Conservation (phyloP, 2,888 invertebrate species). For the Oscheius onirici region DNA sequence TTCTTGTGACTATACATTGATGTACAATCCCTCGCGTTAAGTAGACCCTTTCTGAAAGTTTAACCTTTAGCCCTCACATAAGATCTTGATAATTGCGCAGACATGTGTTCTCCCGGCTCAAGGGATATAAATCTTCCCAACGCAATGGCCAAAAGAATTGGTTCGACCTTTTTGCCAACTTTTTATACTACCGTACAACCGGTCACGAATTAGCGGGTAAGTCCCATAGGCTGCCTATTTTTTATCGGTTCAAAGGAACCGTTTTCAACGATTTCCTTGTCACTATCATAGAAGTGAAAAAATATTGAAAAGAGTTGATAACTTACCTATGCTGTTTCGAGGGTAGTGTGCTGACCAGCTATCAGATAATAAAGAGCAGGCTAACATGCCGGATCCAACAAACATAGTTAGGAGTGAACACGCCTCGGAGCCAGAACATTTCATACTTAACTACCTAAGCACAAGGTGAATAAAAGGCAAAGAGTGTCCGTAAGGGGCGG, state of each 20-base stretch:
- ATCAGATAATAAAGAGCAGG: conserved; percentile 43
- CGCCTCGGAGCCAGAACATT: conserved; percentile 21
- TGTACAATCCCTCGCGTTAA: conserved; percentile 48
- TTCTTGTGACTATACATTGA: conserved; percentile 46
- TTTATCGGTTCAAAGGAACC: too few species aligned
- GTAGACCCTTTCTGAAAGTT: conserved; percentile 42
- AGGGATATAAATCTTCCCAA: too few species aligned
- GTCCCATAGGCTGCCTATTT: too few species aligned
- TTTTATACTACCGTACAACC: too few species aligned
- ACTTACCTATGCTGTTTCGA: conserved; percentile 42
- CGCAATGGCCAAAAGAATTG: too few species aligned
- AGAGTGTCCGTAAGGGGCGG: conserved; percentile 24
- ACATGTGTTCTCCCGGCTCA: too few species aligned
- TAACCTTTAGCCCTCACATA: background rate
- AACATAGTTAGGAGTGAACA: conserved; percentile 34
- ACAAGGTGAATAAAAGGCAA: conserved; percentile 37
- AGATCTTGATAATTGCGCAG: too few species aligned
- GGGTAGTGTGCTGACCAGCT: conserved; percentile 52
- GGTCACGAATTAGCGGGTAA: too few species aligned
- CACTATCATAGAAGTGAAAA: background rate
- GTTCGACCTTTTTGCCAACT: too few species aligned
- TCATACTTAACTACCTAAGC: conserved; percentile 1
- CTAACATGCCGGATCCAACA: conserved; percentile 47
- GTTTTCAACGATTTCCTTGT: too few species aligned
- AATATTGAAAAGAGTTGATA: background rate